phyloP scores from a whole-genome alignment of 2,113 vertebrate species.

The Tenrec ecaudatus region DNA sequence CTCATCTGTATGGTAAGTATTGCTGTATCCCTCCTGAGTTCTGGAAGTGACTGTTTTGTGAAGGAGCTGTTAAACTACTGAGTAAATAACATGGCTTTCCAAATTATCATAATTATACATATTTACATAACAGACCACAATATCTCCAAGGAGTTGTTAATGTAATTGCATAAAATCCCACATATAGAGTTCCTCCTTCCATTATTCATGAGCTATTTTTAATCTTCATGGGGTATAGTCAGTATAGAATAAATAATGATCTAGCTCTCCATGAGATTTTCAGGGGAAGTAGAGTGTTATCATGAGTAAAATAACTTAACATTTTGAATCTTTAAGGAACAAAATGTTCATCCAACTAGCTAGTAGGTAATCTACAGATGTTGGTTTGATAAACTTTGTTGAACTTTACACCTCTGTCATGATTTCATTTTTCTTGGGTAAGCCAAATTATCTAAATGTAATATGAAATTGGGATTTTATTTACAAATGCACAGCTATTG shows the following conservation, averaged over 20 bases:
- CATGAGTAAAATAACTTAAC: slow-evolving; percentile 41
- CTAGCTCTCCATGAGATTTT: slow-evolving; percentile 54
- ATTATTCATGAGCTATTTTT: slow-evolving; percentile 59
- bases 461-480: slow-evolving; percentile 37
- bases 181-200: slow-evolving; percentile 49
- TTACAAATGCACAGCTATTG: background rate
- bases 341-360: background rate
- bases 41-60: slow-evolving; percentile 59
- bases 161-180: slow-evolving; percentile 69
- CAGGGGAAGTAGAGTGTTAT: slow-evolving; percentile 18
- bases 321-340: background rate
- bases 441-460: slow-evolving; percentile 43
- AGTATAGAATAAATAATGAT: slow-evolving; percentile 43
- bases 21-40: slow-evolving; percentile 42
- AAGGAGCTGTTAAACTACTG: slow-evolving; percentile 53
- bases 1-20: slow-evolving; percentile 10
- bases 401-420: slow-evolving; percentile 44
- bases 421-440: slow-evolving; percentile 34
- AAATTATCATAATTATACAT: slow-evolving; percentile 69
- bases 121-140: slow-evolving; percentile 66
- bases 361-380: background rate
- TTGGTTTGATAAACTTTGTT: slow-evolving; percentile 28
- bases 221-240: slow-evolving; percentile 28
- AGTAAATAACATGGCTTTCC: slow-evolving; percentile 70
- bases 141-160: slow-evolving; percentile 64